Evolutionary conservation across 2,888 invertebrate genomes (phyloP), one percentile per base, ranked within the genome.

Genomic region (Acanthococcus lagerstroemiae): DNA sequence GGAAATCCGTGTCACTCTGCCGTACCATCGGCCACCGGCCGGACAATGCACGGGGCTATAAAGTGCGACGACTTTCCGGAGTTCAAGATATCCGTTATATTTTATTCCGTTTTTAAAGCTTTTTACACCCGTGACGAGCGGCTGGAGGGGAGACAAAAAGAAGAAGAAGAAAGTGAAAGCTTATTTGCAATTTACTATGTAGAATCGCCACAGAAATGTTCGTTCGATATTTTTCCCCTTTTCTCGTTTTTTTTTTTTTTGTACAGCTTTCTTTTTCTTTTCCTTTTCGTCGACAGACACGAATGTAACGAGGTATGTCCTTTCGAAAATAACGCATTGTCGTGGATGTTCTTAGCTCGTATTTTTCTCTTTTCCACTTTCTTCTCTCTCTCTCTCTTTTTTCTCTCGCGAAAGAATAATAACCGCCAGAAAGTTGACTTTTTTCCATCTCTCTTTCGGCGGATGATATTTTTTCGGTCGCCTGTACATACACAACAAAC

Each of bases 51-150:
- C 21, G 24, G 9, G n/a, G 24, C 52, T 52, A 52, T 52, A 52
- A 52, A 52, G 24, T 24, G 52, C 24, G 21, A n/a, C n/a, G n/a
- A 52, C 52, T 52, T 52, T 24, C 52, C 52, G 52, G 22, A 52
- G 24, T 52, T 52, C 52, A 52, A 52, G 52, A 52, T 52, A 52
- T 52, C 52, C 52, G 52, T 52, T 52, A 52, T 52, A 52, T 52
- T 52, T 52, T 52, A 52, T 52, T 52, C 24, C 52, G 19, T 52
- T 52, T 52, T 52, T 3, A 52, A 52, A 52, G 52, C 22, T 52
- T 24, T n/a, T 24, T 52, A 24, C 52, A 22, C 22, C 22, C 52
- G 22, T 22, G 15, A 22, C 2, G 21, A 22, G 52, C 5, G 4
- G 12, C 12, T 15, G 37, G 1, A 37, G 37, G 37, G n/a, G n/a